phyloP scores from a whole-genome alignment of 2,797 vertebrate species.

The Momotus momota region DNA sequence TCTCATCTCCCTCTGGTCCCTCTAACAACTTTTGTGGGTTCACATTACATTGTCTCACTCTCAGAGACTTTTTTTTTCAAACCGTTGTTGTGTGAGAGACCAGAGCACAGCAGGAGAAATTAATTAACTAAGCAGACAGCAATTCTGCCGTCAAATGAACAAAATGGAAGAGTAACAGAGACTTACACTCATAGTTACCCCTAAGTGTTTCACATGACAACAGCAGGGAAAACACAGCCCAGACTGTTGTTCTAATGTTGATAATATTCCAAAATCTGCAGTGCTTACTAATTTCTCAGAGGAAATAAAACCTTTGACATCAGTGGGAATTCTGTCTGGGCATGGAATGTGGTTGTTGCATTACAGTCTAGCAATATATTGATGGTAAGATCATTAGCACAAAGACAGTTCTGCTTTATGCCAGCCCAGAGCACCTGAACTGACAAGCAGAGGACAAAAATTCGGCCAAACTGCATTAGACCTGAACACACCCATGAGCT shows the following conservation, averaged over 20 bases:
- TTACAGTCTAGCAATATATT: background rate
- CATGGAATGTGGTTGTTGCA: background rate
- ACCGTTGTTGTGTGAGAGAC: background rate
- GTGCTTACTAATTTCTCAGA: conserved; percentile 1
- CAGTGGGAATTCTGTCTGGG: conserved; percentile 35
- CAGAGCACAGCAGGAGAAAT: conserved; percentile 12
- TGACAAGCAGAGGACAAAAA: background rate
- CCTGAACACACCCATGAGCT: background rate
- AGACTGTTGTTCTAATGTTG: conserved; percentile 59
- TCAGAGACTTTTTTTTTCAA: background rate
- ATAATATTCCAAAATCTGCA: conserved; percentile 58
- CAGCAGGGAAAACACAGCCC: conserved; percentile 49
- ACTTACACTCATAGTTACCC: conserved; percentile 35
- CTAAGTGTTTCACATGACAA: conserved; percentile 49
- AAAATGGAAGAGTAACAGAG: conserved; percentile 45
- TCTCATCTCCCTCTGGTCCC: background rate
- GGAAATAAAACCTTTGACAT: conserved; percentile 58
- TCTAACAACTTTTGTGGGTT: conserved; percentile 21
- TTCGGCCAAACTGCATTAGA: rapidly evolving
- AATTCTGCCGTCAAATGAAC: conserved; percentile 54
- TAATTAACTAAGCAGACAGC: conserved; percentile 56
- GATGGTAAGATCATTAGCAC: background rate
- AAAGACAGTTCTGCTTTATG: background rate
- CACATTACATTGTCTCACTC: background rate
- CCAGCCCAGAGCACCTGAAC: background rate